Conservation (phyloP, 1,140 invertebrate genomes). For the Rhizoglyphus robini region DNA sequence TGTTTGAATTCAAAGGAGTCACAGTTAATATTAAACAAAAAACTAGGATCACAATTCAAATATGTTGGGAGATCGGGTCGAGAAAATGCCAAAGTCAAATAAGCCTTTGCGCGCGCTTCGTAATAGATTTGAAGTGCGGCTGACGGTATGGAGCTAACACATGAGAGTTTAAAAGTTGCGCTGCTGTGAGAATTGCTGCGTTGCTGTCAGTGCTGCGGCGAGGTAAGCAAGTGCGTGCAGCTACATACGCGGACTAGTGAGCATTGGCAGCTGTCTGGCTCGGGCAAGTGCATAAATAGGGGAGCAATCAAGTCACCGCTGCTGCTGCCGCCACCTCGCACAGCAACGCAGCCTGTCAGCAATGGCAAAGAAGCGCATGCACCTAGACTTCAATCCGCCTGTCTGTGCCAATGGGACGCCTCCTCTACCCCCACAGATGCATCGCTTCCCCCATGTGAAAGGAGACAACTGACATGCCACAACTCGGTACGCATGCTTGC, state of each 20-base stretch:
- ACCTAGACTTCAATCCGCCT: neutral
- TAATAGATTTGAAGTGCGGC: neutral
- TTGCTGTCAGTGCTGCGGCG: conserved; percentile 2
- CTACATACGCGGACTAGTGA: neutral
- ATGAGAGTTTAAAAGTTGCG: neutral
- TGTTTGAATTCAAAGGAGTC: neutral
- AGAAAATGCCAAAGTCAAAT: neutral
- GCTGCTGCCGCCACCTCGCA: neutral
- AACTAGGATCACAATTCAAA: neutral
- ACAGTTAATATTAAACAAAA: neutral
- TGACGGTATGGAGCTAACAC: neutral
- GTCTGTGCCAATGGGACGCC: neutral
- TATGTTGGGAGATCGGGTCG: neutral
- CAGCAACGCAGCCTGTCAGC: neutral
- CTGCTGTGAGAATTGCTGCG: neutral
- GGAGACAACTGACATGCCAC: neutral
- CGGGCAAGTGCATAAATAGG: conserved; percentile 2
- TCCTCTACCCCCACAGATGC: neutral
- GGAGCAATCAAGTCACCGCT: neutral
- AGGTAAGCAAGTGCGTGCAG: neutral
- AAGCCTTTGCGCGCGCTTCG: neutral
- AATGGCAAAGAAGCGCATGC: neutral
- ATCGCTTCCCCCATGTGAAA: neutral
- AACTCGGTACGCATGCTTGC: neutral
- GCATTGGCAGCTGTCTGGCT: neutral